Base-by-base conservation (phyloP, 2,888 invertebrate genomes). In the Sycophila texana region DNA sequence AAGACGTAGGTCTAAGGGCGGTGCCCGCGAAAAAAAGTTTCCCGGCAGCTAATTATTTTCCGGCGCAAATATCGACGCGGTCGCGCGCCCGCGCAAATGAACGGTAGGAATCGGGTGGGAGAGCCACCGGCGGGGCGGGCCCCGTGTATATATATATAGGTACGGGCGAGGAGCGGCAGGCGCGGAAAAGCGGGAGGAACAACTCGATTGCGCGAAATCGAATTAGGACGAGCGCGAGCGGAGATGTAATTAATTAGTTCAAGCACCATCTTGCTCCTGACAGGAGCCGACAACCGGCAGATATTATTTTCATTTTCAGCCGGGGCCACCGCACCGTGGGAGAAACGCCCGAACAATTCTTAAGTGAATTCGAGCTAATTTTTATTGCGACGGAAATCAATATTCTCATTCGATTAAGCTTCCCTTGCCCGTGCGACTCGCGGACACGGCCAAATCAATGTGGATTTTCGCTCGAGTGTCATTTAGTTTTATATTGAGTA, bases 211-310 rank as follows among this genome's bases (percentile, higher is more conserved):
- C 83, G 85, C 84, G 86, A 86, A 87, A 90, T 89, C 88, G 87
- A 88, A 88, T 89, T 88, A 87, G 85, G 83, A 85, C 82, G 81
- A 81, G 84, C 84, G 73, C 82, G 79, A 84, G 81, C 83, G 83
- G 83, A 84, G 86, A 88, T 87, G 88, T 86, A 88, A 90, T 90
- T 89, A 89, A 90, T 90, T 89, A 87, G 87, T 87, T 88, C 86
- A 83, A 84, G 81, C 86, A 85, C 84, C 87, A 85, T 87, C 85
- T 87, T 88, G 88, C 84, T 84, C 80, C 84, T 84, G 88, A 87
- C 88, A 84, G 81, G 74, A 66, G 84, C 77, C 81, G 83, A 83
- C 83, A 81, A 85, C 22, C 39, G 22, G 30, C 60, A 20, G 70
- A 79, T 82, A 80, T 80, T 82, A 82, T 82, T 82, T 82, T 82